Evolutionary conservation across 35 echinoderm and acorn worm genomes (phyloP).

Genomic region (Heliocidaris tuberculata): DNA sequence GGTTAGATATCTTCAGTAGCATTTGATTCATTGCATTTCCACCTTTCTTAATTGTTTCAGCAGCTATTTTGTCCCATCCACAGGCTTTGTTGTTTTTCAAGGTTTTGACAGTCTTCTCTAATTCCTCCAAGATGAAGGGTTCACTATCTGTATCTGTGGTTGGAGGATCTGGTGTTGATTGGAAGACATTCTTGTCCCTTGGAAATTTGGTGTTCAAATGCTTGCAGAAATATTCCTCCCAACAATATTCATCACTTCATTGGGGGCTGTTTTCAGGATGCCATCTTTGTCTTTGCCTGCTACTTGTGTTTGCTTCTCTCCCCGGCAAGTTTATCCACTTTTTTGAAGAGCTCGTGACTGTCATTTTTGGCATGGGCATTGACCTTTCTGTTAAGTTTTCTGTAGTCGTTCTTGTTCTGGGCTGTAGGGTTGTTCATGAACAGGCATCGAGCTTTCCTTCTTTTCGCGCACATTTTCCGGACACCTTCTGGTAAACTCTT

Average conservation of each 20-base stretch:
- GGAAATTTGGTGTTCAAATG: slow-evolving; percentile 2
- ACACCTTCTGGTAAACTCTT: slow-evolving; percentile 40
- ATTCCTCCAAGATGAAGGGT: background rate
- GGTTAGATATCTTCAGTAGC: slow-evolving; percentile 31
- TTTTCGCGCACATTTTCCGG: background rate
- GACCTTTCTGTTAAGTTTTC: background rate
- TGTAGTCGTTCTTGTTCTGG: slow-evolving; percentile 6
- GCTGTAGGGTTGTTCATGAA: slow-evolving; percentile 5
- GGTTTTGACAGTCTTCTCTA: background rate
- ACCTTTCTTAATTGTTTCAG: slow-evolving; percentile 14
- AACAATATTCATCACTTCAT: slow-evolving; percentile 19
- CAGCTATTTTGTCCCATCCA: background rate
- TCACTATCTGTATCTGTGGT: background rate
- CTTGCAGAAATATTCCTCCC: slow-evolving; percentile 35
- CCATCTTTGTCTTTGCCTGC: slow-evolving; percentile 24
- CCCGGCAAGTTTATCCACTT: background rate
- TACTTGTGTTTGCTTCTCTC: background rate
- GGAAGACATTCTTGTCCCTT: slow-evolving; percentile 25
- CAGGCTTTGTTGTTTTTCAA: background rate
- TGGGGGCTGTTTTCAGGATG: background rate
- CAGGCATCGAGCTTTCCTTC: background rate
- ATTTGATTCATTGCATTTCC: slow-evolving; percentile 22
- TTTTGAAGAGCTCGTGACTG: slow-evolving; percentile 44
- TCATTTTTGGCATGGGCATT: slow-evolving; percentile 36
- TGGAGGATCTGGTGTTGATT: slow-evolving; percentile 5